Conservation (phyloP, 2,113 vertebrate species). For the Erythrocebus patas region DNA sequence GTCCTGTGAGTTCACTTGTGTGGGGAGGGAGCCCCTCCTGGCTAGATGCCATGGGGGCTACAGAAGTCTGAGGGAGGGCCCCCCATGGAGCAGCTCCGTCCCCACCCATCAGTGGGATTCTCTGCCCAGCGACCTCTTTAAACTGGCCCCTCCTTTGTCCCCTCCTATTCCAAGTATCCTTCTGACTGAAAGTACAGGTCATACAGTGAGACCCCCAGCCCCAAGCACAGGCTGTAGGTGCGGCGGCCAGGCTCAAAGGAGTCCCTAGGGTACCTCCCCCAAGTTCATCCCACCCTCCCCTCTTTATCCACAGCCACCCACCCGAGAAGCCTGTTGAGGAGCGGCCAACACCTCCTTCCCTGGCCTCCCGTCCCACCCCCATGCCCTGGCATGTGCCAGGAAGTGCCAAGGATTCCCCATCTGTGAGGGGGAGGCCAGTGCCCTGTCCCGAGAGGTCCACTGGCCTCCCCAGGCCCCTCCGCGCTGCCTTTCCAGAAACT, state of each 20-base stretch:
- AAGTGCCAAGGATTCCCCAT: slow-evolving; percentile 69
- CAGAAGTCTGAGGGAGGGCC: not conserved
- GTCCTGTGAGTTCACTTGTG: not conserved
- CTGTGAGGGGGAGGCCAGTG: slow-evolving; percentile 70
- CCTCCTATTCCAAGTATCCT: not conserved
- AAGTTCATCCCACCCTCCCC: not conserved
- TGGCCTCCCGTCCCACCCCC: not conserved
- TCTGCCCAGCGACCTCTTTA: not conserved
- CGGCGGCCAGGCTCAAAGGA: not conserved
- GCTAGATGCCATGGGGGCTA: not conserved
- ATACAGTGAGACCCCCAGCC: not conserved
- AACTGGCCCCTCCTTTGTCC: too few species aligned
- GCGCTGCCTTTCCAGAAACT: slow-evolving; percentile 82
- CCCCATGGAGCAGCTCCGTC: not conserved
- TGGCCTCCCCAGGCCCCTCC: slow-evolving; percentile 36
- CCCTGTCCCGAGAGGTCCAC: not conserved
- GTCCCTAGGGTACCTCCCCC: not conserved
- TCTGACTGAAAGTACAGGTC: not conserved
- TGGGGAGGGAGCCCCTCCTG: not conserved
- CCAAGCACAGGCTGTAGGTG: not conserved
- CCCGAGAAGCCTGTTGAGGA: not conserved
- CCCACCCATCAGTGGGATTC: not conserved
- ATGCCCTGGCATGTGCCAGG: slow-evolving; percentile 24
- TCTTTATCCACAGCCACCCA: not conserved
- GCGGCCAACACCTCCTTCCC: not conserved